Conservation (phyloP, 2,113 vertebrate genomes). For the Platysteira castanea region DNA sequence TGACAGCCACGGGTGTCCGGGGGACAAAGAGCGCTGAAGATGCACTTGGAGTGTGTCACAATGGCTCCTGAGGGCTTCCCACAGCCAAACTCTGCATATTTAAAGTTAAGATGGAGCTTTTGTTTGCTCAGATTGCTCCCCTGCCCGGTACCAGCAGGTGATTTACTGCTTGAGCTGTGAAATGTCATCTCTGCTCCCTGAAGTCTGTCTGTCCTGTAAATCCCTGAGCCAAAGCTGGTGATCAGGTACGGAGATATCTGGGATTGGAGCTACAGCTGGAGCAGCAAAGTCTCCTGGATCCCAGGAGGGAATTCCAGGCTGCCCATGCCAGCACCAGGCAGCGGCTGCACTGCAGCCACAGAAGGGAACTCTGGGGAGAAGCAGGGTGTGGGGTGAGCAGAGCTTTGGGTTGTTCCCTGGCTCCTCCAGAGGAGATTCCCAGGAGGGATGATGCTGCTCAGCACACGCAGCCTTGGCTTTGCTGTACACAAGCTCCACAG, state of each 20-base stretch:
- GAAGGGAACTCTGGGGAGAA: background rate
- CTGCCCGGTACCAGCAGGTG: background rate
- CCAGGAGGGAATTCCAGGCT: background rate
- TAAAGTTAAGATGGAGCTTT: background rate
- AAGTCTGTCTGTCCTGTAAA: background rate
- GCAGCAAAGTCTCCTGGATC: background rate
- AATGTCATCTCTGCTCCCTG: background rate
- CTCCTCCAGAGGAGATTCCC: background rate
- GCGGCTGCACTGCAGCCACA: background rate
- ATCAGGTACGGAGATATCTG: fast-evolving
- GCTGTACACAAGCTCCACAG: background rate
- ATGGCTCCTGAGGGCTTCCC: background rate
- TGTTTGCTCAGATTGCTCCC: background rate
- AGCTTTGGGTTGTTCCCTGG: background rate
- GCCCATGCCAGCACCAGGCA: background rate
- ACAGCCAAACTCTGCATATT: background rate
- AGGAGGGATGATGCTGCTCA: background rate
- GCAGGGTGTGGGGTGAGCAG: background rate
- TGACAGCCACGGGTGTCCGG: background rate
- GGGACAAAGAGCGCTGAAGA: background rate
- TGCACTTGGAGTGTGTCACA: background rate
- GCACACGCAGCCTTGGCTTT: fast-evolving
- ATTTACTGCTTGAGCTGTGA: background rate
- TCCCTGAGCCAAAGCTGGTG: background rate
- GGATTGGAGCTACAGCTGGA: background rate